Evolutionary conservation across 2,113 vertebrate genomes (phyloP).

Genomic region (Romanogobio albipinnatus): DNA sequence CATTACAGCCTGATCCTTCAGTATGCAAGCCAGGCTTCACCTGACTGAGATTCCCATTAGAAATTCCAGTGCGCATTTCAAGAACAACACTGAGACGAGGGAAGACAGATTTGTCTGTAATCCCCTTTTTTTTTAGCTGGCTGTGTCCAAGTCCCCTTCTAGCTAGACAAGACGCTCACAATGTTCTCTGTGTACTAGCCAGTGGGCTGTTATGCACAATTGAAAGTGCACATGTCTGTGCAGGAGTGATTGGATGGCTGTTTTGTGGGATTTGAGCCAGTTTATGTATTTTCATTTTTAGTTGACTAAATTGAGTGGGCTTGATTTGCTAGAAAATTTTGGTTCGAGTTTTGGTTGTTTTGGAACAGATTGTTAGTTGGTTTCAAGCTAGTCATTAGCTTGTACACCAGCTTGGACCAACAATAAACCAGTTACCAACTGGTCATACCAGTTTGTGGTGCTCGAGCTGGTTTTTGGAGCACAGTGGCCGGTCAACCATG

Average conservation of each 20-base stretch:
- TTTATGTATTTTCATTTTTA: background rate
- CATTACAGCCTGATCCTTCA: slow-evolving; percentile 17
- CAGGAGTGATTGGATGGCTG: background rate
- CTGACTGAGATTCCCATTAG: slow-evolving; percentile 40
- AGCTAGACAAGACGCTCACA: slow-evolving; percentile 12
- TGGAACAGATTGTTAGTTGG: background rate
- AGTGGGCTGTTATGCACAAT: slow-evolving; percentile 39
- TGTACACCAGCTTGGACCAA: background rate
- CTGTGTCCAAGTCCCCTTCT: slow-evolving; percentile 49
- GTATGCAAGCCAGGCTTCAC: slow-evolving; percentile 10
- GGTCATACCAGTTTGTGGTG: background rate
- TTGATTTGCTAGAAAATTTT: background rate
- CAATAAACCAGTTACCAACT: background rate
- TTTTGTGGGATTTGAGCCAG: background rate
- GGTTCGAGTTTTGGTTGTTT: background rate
- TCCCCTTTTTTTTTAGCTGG: slow-evolving; percentile 52
- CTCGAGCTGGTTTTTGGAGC: background rate
- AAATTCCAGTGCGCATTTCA: slow-evolving; percentile 30
- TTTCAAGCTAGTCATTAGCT: background rate
- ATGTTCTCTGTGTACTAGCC: slow-evolving; percentile 25
- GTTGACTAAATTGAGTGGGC: background rate
- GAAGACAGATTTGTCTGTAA: slow-evolving; percentile 52
- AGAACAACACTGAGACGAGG: slow-evolving; percentile 33
- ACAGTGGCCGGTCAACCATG: background rate
- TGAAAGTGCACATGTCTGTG: slow-evolving; percentile 20